Evolutionary conservation across 2,113 vertebrate genomes (phyloP), one percentile per base, ranked within the genome.

Genomic region (Drymodes brunneopygia): DNA sequence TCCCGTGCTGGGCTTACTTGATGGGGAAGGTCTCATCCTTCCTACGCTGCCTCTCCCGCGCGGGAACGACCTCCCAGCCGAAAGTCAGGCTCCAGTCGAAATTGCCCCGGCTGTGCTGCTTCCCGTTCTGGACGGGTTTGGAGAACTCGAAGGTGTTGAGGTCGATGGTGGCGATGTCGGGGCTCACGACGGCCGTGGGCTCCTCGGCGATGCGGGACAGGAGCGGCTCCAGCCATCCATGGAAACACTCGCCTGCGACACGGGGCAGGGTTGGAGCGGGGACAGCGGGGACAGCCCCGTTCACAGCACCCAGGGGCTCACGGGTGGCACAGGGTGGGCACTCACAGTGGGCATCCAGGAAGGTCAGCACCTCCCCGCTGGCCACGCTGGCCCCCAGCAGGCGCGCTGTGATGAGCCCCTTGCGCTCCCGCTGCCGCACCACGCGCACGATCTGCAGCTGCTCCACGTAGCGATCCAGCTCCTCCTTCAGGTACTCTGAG

Each of bases 71-170:
- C 95, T 99, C 99, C 99, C 99, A 99, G 95, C 99, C 98, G 1
- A 99, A 99, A 0, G 97, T 98, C 88, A 99, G 97, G 90, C 98
- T 99, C 99, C 99, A 99, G 97, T 99, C 99, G 44, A 99, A 99
- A 96, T 99, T 99, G 15, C 99, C 99, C 1, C 99, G 98, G 97
- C 99, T 99, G 80, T 97, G 98, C 28, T 98, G 98, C 12, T 97
- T 98, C 42, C 96, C 98, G 1, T 94, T 97, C 86, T 97, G 94
- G 28, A 97, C n/a, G 0, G 99, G 99, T 91, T 98, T 99, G 96
- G 97, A 95, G 96, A 99, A 99, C 92, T 98, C 97, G 16, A 99
- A 99, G 67, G 79, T 98, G 97, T 99, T 98, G 22, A 99, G 97
- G 95, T 99, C 98, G 14, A 99, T 99, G 97, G 98, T 98, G 95